Evolutionary conservation across 1,140 invertebrate species (phyloP), one percentile per base, ranked within the genome.

Genomic region (Polypedilum pembai): DNA sequence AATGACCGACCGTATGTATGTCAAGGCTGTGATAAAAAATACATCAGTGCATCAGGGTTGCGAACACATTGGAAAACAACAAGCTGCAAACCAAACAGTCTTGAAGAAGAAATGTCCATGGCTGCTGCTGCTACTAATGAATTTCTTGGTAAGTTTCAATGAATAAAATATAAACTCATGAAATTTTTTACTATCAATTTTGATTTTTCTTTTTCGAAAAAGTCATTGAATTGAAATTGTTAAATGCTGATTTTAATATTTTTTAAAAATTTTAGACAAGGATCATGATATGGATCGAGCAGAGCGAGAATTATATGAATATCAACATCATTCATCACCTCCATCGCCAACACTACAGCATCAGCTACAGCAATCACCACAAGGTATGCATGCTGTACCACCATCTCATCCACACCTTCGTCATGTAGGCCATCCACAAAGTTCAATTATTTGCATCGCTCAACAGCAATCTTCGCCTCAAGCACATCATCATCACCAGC

Each of bases 1-100:
- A 98, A 99, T 81, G 97, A 99, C 80, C 85, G 97, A 76, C 98
- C 97, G 1, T 98, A 95, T 83, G 96, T 95, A 73, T 99, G 98
- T 82, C 92, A 94, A 77, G 93, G 94, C 63, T 99, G 98, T 82
- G 91, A 93, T 81, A 96, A 99, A 84, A 96, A 95, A 80, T 99
- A 99, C 82, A 99, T 99, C 79, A 98, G 95, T 79, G 95, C 96
- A n/a, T 95, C 93, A 66, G 98, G 97, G 10, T 85, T 99, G 63
- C 89, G 92, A 75, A 96, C 94, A 2, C 94, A 97, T 81, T 97
- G 94, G 94, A 97, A 97, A 82, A 96, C 94, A 18, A 97, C 94
- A 7, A 94, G 91, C 79, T 97, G 94, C 83, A 89, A 93, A 80
- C 94, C 94, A 20, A 92, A 93, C 78, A 92, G 91, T 76, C 89